These are phyloP conservation scores for Sebastes variabilis DNA, from an alignment of 2,797 vertebrate species.

Conservation along the genomic window DNA sequence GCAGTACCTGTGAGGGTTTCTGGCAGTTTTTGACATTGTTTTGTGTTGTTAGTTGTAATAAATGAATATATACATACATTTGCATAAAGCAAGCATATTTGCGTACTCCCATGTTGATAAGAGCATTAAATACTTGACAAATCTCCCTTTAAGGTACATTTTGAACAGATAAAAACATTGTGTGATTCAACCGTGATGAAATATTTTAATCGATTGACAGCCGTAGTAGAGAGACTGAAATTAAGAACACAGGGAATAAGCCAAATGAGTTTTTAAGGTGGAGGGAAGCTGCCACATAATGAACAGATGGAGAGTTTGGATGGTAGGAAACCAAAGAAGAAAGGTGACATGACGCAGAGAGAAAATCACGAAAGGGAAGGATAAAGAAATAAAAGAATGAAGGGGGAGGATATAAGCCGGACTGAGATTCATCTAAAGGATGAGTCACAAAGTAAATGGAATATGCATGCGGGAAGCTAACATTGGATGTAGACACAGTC, in stretches of 20 bases:
- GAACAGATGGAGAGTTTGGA: constrained; percentile 4
- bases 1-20: too few relatives aligned
- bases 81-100: too few relatives aligned
- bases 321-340: constrained; percentile 3
- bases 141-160: too few relatives aligned
- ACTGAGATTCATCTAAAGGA: constrained; percentile 1
- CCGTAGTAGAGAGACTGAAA: background rate
- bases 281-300: constrained; percentile 3
- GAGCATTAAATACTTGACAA: too few relatives aligned
- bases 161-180: too few relatives aligned
- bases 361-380: background rate
- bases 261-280: background rate
- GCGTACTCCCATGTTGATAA: too few relatives aligned
- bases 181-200: too few relatives aligned
- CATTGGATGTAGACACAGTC: background rate
- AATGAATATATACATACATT: too few relatives aligned
- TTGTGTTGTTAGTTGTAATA: too few relatives aligned
- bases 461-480: constrained; percentile 24
- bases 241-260: background rate
- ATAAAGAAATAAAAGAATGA: background rate
- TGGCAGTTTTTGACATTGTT: too few relatives aligned
- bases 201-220: too few relatives aligned
- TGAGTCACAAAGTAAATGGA: constrained; percentile 36
- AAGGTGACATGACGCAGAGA: constrained; percentile 18
- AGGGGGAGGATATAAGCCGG: background rate